A percentile compares a stretch with the other conserved stretches of the same genome.
phyloP scores from a whole-genome alignment of 1,140 invertebrate species.

The Calosoma granatense region DNA sequence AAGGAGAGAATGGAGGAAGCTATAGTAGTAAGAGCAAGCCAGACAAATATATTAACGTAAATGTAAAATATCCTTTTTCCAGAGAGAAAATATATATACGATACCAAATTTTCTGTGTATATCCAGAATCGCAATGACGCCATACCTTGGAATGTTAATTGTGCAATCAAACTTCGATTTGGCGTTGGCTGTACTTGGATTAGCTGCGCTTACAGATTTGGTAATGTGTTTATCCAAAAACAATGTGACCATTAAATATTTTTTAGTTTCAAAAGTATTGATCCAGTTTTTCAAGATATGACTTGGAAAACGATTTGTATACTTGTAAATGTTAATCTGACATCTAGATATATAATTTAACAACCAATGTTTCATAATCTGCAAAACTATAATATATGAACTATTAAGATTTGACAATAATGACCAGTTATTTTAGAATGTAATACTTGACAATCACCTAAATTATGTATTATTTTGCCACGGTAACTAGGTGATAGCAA shows the following conservation, averaged over 20 bases:
- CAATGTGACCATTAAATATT: no score
- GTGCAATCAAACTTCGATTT: slow-evolving; percentile 61
- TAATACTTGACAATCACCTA: no score
- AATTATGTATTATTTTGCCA: no score
- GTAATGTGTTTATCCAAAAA: slow-evolving; percentile 51
- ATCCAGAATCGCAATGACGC: slow-evolving; percentile 71
- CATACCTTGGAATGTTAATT: slow-evolving; percentile 72
- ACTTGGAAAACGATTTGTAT: no score
- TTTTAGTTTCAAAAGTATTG: no score
- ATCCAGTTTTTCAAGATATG: no score
- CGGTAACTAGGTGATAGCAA: no score
- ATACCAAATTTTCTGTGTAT: slow-evolving; percentile 86
- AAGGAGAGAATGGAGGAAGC: slow-evolving; percentile 55
- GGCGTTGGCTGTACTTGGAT: slow-evolving; percentile 60
- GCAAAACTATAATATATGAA: no score
- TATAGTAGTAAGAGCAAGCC: slow-evolving; percentile 41
- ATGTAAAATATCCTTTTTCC: slow-evolving; percentile 29
- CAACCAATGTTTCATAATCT: not conserved
- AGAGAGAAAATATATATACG: slow-evolving; percentile 86
- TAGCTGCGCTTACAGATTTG: slow-evolving; percentile 77
- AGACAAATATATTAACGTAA: not conserved
- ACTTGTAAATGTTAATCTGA: no score
- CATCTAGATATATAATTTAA: not conserved
- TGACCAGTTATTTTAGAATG: no score
- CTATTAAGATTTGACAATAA: no score